These are phyloP conservation scores for Eleginops maclovinus DNA, from an alignment of 2,113 vertebrate species.

Conservation along the genomic window DNA sequence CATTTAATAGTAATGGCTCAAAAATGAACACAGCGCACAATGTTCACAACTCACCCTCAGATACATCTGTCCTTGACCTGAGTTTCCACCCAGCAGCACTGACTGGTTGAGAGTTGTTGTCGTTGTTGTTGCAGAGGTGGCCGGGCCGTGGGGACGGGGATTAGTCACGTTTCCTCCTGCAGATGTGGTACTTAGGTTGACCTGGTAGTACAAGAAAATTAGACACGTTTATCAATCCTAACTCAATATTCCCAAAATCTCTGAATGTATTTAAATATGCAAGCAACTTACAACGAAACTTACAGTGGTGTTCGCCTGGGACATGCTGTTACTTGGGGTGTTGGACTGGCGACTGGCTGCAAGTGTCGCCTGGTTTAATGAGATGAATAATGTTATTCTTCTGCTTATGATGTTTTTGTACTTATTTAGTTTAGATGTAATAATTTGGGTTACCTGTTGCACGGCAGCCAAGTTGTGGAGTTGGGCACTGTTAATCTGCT, in stretches of 20 bases:
- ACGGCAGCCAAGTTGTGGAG: slow-evolving; percentile 97
- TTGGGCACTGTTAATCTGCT: slow-evolving; percentile 96
- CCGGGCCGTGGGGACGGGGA: slow-evolving; percentile 84
- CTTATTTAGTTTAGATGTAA: not conserved
- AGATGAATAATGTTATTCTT: slow-evolving; percentile 1
- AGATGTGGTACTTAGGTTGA: slow-evolving; percentile 82
- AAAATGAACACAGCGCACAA: not conserved
- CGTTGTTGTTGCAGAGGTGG: slow-evolving; percentile 83
- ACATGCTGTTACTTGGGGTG: slow-evolving; percentile 89
- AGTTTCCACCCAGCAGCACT: slow-evolving; percentile 92
- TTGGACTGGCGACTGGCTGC: slow-evolving; percentile 95
- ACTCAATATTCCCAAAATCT: not conserved
- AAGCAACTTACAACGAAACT: slow-evolving; percentile 82
- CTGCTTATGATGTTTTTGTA: not conserved
- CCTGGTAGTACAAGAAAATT: slow-evolving; percentile 59
- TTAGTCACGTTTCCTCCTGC: slow-evolving; percentile 78
- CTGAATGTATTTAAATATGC: not conserved
- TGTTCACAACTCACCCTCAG: slow-evolving; percentile 86
- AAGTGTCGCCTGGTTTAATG: slow-evolving; percentile 89
- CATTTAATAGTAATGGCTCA: not conserved
- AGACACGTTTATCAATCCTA: not conserved
- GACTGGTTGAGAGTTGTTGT: slow-evolving; percentile 91
- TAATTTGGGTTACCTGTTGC: slow-evolving; percentile 90
- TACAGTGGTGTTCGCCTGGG: slow-evolving; percentile 89
- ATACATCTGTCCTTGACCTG: slow-evolving; percentile 96